A percentile compares a stretch with the other conserved stretches of the same genome.
phyloP scores from a whole-genome alignment of 2,113 vertebrate species.

The Mobula hypostoma region DNA sequence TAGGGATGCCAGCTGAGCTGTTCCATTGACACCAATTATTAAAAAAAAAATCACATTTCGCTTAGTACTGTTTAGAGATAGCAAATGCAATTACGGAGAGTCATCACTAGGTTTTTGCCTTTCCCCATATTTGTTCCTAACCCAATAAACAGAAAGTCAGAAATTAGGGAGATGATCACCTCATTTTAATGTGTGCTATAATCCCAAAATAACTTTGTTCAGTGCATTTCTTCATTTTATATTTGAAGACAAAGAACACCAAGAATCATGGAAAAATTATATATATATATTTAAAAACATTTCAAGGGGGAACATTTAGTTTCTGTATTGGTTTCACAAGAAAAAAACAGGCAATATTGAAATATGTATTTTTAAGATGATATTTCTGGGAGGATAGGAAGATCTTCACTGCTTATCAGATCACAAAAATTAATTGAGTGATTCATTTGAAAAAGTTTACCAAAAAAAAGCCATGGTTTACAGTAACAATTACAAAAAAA shows the following conservation, averaged over 20 bases:
- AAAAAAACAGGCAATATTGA: not conserved
- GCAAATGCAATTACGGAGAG: not conserved
- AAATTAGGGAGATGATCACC: not conserved
- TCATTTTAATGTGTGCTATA: not conserved
- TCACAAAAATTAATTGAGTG: not conserved
- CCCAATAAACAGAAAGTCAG: not conserved
- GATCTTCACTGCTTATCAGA: not conserved
- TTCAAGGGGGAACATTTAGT: too few species aligned
- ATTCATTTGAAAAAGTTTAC: not conserved
- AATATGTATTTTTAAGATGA: not conserved
- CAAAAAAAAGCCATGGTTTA: too few species aligned
- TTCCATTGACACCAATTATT: not conserved
- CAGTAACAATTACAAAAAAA: not conserved
- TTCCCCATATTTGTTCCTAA: not conserved
- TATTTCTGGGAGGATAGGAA: not conserved
- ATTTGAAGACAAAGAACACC: not conserved
- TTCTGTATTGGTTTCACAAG: not conserved
- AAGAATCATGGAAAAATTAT: not conserved
- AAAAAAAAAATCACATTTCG: not conserved
- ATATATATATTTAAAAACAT: not conserved
- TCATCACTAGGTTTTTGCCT: not conserved
- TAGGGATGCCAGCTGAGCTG: not conserved
- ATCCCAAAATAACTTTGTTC: not conserved
- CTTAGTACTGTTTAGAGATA: not conserved
- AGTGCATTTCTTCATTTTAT: conserved; percentile 6